phyloP scores from a whole-genome alignment of 2,113 vertebrate genomes.

The Ochotona princeps region DNA sequence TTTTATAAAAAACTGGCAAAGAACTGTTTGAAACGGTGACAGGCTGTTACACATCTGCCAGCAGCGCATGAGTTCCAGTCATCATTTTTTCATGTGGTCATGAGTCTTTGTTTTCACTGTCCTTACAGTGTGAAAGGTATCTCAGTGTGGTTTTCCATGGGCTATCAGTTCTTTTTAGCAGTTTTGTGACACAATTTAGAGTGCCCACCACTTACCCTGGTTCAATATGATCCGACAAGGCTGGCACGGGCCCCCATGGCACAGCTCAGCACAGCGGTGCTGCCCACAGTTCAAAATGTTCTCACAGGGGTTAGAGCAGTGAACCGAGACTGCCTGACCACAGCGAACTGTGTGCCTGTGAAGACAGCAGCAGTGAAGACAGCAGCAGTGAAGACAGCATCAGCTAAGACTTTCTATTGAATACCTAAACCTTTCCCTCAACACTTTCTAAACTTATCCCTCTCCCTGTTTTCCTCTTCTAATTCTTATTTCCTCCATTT shows the following conservation, averaged over 20 bases:
- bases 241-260: slow-evolving; percentile 92
- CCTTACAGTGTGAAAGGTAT: neutral
- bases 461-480: neutral
- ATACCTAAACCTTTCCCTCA: neutral
- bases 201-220: slow-evolving; percentile 88
- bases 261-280: slow-evolving; percentile 93
- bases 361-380: slow-evolving; percentile 51
- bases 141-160: neutral
- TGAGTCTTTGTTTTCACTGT: neutral
- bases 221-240: slow-evolving; percentile 92
- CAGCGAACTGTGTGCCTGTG: slow-evolving; percentile 96
- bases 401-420: slow-evolving; percentile 17
- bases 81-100: neutral
- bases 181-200: neutral
- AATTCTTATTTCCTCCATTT: slow-evolving; percentile 14
- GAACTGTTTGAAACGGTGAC: neutral
- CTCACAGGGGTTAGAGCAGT: slow-evolving; percentile 92
- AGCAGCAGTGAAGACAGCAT: slow-evolving; percentile 38
- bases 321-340: slow-evolving; percentile 91
- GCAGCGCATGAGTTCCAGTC: neutral
- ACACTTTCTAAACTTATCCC: neutral
- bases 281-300: slow-evolving; percentile 92
- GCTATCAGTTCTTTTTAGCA: too few relatives aligned
- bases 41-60: neutral
- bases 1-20: neutral